Percentiles rank a stretch among this genome's conserved stretches.
Evolutionary conservation across 2,888 invertebrate species (phyloP).

Genomic region (Pseudolycoriella hygida): DNA sequence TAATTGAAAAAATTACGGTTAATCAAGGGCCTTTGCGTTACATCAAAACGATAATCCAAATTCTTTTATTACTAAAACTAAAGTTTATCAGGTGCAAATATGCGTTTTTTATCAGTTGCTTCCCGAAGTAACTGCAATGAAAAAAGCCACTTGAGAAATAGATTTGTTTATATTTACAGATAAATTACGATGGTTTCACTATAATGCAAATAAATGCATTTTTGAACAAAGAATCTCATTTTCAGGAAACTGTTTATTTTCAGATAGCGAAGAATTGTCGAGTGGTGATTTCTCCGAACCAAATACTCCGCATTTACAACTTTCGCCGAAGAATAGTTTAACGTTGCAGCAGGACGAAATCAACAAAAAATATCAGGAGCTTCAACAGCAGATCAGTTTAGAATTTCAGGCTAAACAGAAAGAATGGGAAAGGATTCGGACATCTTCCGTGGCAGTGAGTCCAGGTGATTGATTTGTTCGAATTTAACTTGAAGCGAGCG

Average conservation of each 20-base stretch:
- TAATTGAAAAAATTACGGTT: too few species aligned
- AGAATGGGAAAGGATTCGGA: constrained; percentile 37
- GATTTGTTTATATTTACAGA: too few species aligned
- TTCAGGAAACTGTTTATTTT: too few species aligned
- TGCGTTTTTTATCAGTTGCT: too few species aligned
- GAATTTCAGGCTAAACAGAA: constrained; percentile 57
- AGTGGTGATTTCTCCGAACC: constrained; percentile 33
- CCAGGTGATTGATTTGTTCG: constrained; percentile 10
- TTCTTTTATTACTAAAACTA: too few species aligned
- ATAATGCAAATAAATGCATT: background rate
- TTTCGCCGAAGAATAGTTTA: constrained; percentile 18
- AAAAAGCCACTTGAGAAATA: too few species aligned
- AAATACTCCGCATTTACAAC: constrained; percentile 21
- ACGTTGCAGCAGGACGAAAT: constrained; percentile 41
- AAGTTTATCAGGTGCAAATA: too few species aligned
- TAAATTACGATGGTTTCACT: background rate
- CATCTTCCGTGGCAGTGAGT: constrained; percentile 15
- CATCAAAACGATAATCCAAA: too few species aligned
- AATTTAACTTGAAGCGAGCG: too few species aligned
- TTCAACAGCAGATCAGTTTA: constrained; percentile 52
- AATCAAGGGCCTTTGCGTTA: too few species aligned
- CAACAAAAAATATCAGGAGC: constrained; percentile 47
- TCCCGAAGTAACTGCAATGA: too few species aligned
- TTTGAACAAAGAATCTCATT: too few species aligned
- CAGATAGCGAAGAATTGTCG: constrained; percentile 28